phyloP scores from a whole-genome alignment of 2,797 vertebrate genomes.

The Tamandua tetradactyla region DNA sequence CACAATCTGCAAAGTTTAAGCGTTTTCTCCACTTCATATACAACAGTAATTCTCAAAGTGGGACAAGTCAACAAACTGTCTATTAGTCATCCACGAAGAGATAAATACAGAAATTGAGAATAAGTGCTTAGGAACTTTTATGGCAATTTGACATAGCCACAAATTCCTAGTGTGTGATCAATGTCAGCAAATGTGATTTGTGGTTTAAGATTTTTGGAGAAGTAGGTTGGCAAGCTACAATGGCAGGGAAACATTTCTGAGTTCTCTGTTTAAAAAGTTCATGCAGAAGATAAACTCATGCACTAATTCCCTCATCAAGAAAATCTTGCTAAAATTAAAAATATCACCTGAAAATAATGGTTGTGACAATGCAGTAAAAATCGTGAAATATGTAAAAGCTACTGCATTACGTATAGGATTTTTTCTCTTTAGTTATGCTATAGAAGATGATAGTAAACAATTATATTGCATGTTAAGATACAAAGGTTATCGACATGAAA shows the following conservation, averaged over 20 bases:
- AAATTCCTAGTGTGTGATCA: background rate
- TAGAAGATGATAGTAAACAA: background rate
- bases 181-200: background rate
- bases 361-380: background rate
- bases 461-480: background rate
- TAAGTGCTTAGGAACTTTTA: conserved; percentile 4
- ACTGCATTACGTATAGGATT: background rate
- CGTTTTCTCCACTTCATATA: background rate
- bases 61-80: background rate
- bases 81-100: background rate
- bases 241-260: background rate
- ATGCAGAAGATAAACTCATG: background rate
- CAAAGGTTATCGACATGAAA: background rate
- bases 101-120: background rate
- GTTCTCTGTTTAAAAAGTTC: background rate
- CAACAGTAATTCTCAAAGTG: background rate
- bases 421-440: background rate
- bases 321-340: background rate
- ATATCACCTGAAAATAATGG: background rate
- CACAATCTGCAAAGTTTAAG: conserved; percentile 8
- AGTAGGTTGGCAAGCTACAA: background rate
- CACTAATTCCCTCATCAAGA: background rate
- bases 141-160: background rate
- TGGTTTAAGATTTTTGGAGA: background rate
- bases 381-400: background rate